A percentile compares a stretch with the other conserved stretches of the same genome.
phyloP scores from a whole-genome alignment of 2,888 invertebrate species.

The Terebella lapidaria region DNA sequence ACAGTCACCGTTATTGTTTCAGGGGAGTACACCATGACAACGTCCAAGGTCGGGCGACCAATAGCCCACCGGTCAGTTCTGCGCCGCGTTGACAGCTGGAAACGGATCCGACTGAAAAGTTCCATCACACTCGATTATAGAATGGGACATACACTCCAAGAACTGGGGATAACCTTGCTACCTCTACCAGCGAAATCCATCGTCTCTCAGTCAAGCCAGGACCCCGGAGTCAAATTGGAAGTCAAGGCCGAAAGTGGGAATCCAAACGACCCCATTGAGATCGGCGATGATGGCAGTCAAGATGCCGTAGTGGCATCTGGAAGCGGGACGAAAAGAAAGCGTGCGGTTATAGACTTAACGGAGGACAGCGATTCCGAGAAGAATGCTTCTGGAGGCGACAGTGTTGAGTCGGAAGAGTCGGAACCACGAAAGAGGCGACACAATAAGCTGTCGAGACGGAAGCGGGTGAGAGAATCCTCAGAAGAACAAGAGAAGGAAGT shows the following conservation, averaged over 20 bases:
- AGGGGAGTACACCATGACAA: slow-evolving; percentile 5
- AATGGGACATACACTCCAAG: slow-evolving; percentile 3
- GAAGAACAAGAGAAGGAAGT: no score
- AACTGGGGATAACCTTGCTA: slow-evolving; percentile 1
- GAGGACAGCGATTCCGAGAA: background rate
- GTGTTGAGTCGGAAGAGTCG: no score
- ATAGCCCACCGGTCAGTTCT: background rate
- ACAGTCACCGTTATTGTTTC: background rate
- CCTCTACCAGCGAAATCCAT: background rate
- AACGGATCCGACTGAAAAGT: background rate
- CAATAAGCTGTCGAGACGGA: no score
- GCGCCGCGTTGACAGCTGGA: background rate
- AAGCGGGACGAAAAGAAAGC: no score
- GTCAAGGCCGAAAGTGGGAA: background rate
- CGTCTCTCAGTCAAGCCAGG: background rate
- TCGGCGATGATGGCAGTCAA: background rate
- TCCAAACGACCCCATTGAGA: background rate
- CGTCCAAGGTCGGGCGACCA: slow-evolving; percentile 1
- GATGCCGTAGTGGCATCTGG: no score
- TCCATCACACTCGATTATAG: slow-evolving; percentile 1
- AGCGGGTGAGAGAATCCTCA: no score
- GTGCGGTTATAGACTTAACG: background rate
- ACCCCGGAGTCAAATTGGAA: background rate
- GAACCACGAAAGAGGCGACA: no score
- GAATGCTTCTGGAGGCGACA: background rate